phyloP scores from a whole-genome alignment of 2,797 vertebrate species.

The Enteromius afrohamiltoni region DNA sequence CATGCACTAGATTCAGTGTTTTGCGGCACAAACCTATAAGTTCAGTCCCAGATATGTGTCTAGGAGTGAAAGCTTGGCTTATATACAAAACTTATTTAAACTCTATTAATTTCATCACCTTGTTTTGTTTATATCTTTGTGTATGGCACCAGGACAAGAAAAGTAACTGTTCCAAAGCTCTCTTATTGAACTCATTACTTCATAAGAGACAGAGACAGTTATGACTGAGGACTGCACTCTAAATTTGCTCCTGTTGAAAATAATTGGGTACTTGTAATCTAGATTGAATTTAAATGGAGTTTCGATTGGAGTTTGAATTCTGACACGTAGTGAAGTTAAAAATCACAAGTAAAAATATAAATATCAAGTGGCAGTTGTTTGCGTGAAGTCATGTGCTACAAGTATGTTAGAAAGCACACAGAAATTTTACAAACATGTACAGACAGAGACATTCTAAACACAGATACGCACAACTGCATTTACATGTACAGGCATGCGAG shows the following conservation, averaged over 20 bases:
- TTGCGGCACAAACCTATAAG: not conserved
- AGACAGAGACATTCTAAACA: conserved; percentile 10
- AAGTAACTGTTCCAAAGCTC: conserved; percentile 11
- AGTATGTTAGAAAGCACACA: not conserved
- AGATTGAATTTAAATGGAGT: not conserved
- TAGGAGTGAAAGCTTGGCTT: not conserved
- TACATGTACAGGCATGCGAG: conserved; percentile 37
- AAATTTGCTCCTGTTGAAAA: conserved; percentile 2
- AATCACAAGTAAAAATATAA: not conserved
- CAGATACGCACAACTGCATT: not conserved
- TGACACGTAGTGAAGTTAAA: not conserved
- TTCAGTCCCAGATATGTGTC: not conserved
- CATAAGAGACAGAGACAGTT: conserved; percentile 7
- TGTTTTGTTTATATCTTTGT: conserved; percentile 22
- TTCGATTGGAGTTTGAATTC: not conserved
- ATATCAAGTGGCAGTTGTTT: not conserved
- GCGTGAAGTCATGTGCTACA: not conserved
- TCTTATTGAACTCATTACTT: conserved; percentile 34
- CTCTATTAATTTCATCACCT: not conserved
- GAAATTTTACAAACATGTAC: conserved; percentile 13
- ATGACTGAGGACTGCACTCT: not conserved
- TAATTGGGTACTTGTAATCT: not conserved
- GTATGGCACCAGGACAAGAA: conserved; percentile 34
- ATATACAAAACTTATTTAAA: conserved; percentile 12
- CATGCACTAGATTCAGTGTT: not conserved